Conservation (phyloP, 2,797 vertebrate genomes). For the Tympanoctomys barrerae region DNA sequence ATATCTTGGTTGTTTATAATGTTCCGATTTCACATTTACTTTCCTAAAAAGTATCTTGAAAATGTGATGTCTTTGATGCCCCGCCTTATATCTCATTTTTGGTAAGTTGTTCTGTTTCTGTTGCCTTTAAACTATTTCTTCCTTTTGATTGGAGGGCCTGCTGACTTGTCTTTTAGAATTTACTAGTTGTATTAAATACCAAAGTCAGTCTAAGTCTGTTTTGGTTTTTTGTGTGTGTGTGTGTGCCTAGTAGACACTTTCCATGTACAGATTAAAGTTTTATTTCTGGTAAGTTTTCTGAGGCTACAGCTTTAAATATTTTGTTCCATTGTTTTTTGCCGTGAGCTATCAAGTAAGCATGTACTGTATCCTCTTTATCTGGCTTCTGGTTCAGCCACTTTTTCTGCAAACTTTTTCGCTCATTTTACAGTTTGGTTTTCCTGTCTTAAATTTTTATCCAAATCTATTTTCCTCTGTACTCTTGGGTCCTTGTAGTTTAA, state of each 20-base stretch:
- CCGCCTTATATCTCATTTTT: neutral
- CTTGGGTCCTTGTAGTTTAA: neutral
- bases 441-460: neutral
- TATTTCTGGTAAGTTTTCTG: constrained; percentile 20
- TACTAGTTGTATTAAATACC: constrained; percentile 1
- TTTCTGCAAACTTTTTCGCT: neutral
- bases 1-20: neutral
- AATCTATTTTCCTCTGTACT: neutral
- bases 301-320: constrained; percentile 24
- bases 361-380: neutral
- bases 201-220: neutral
- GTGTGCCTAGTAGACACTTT: neutral
- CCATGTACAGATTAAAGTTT: neutral
- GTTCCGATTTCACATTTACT: constrained; percentile 24
- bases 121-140: constrained; percentile 13
- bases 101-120: neutral
- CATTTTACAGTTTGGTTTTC: neutral
- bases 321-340: neutral
- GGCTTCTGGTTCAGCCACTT: neutral
- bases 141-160: neutral
- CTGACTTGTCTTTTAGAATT: neutral
- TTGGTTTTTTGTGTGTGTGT: too few species aligned
- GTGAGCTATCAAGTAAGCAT: neutral
- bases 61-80: neutral
- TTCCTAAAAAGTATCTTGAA: constrained; percentile 36